phyloP scores from a whole-genome alignment of 2,797 vertebrate species.

The Myoxocephalus aenaeus region DNA sequence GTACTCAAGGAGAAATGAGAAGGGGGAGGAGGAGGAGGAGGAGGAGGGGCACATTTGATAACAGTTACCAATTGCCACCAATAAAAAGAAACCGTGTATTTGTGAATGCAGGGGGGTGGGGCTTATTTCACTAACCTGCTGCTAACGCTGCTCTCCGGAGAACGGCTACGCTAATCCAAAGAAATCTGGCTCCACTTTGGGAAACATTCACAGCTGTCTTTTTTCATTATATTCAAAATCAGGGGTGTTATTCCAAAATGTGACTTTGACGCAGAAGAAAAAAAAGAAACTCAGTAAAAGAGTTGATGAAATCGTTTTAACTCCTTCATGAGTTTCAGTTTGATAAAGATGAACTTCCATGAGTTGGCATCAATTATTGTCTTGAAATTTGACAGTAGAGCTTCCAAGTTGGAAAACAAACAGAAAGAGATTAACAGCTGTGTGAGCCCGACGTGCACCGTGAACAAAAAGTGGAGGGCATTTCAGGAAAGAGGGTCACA shows the following conservation, averaged over 20 bases:
- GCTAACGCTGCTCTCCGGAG: slow-evolving; percentile 52
- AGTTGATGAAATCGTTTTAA: background rate
- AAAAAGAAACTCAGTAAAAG: background rate
- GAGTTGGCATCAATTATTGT: background rate
- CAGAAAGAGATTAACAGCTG: slow-evolving; percentile 13
- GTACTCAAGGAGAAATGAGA: slow-evolving; percentile 36
- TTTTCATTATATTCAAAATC: slow-evolving; percentile 23
- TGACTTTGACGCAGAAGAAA: slow-evolving; percentile 22
- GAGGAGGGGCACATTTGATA: slow-evolving; percentile 56
- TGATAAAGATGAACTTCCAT: slow-evolving; percentile 5
- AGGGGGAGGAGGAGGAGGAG: background rate
- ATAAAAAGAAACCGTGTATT: slow-evolving; percentile 48
- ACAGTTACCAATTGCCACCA: slow-evolving; percentile 57
- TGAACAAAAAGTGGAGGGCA: background rate
- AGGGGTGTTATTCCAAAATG: slow-evolving; percentile 25
- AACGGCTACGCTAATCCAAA: slow-evolving; percentile 43
- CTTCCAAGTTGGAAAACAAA: slow-evolving; percentile 1
- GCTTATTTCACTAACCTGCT: slow-evolving; percentile 56
- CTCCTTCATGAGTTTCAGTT: slow-evolving; percentile 13
- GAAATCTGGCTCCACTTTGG: slow-evolving; percentile 53
- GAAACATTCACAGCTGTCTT: slow-evolving; percentile 56
- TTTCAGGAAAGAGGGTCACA: background rate
- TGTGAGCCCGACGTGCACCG: background rate
- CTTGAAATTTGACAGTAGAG: background rate
- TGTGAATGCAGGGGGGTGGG: slow-evolving; percentile 32